Evolutionary conservation across 1,140 invertebrate species (phyloP).

Genomic region (Heliothis virescens): DNA sequence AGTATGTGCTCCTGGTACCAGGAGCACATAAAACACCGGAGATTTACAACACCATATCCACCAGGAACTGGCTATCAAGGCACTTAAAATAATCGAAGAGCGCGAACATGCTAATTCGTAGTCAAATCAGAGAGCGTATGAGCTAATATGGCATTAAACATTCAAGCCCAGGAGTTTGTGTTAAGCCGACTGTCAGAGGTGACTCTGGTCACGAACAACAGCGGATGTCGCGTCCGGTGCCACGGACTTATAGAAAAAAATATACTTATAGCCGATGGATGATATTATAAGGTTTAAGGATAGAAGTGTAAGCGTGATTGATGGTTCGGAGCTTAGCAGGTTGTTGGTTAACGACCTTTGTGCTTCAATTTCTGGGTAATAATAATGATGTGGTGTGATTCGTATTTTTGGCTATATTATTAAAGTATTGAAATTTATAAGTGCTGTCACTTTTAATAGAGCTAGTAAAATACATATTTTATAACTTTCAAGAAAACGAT

Average conservation of each 20-base stretch:
- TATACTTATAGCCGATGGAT: constrained; percentile 45
- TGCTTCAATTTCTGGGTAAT: no score
- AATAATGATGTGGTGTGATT: neutral
- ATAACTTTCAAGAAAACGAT: no score
- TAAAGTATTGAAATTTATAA: no score
- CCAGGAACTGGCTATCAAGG: constrained; percentile 38
- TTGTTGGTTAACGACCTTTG: neutral
- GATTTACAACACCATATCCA: constrained; percentile 28
- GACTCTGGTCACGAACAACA: constrained; percentile 66
- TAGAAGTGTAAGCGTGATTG: constrained; percentile 32
- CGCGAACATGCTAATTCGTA: constrained; percentile 49
- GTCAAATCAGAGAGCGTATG: constrained; percentile 53
- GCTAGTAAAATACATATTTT: no score
- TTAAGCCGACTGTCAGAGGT: constrained; percentile 58
- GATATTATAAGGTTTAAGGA: constrained; percentile 20
- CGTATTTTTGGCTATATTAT: no score
- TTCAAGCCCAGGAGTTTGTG: constrained; percentile 60
- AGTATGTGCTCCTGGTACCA: no score
- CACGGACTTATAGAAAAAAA: constrained; percentile 47
- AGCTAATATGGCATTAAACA: constrained; percentile 66
- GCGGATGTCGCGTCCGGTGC: constrained; percentile 76
- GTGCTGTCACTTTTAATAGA: no score
- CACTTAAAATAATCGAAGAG: constrained; percentile 20
- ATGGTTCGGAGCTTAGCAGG: neutral
- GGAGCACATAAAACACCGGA: constrained; percentile 28